These are phyloP conservation scores for Zaprionus nigranus DNA, from an alignment of 1,140 invertebrate species.

Conservation along the genomic window DNA sequence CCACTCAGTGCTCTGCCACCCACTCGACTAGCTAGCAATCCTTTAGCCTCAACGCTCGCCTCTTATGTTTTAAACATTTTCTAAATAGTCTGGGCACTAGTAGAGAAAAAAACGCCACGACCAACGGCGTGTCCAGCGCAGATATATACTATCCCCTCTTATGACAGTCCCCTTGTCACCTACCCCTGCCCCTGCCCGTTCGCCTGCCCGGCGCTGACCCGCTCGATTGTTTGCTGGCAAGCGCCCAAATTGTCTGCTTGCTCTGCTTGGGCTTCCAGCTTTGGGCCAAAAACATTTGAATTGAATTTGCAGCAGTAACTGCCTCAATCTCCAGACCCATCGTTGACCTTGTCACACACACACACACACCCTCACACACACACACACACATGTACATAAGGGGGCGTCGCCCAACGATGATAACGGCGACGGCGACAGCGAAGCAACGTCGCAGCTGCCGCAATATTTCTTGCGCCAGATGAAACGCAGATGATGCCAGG, in stretches of 20 bases:
- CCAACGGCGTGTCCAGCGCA: slow-evolving; percentile 72
- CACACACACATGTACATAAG: slow-evolving; percentile 1
- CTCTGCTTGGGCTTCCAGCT: slow-evolving; percentile 37
- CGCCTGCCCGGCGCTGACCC: slow-evolving; percentile 3
- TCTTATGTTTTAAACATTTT: slow-evolving; percentile 78
- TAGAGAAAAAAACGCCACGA: slow-evolving; percentile 36
- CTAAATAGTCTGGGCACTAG: slow-evolving; percentile 12
- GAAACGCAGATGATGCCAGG: slow-evolving; percentile 76
- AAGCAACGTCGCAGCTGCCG: slow-evolving; percentile 68
- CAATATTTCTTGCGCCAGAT: slow-evolving; percentile 82
- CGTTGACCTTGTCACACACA: slow-evolving; percentile 74
- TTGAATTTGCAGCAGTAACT: slow-evolving; percentile 71
- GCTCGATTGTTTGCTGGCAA: slow-evolving; percentile 61
- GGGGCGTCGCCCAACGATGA: slow-evolving; percentile 53
- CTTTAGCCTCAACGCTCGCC: slow-evolving; percentile 39
- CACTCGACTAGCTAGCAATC: slow-evolving; percentile 44
- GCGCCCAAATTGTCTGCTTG: slow-evolving; percentile 64
- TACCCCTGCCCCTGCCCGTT: background rate
- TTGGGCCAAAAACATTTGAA: slow-evolving; percentile 70
- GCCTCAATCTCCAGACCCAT: slow-evolving; percentile 63
- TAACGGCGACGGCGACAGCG: slow-evolving; percentile 33
- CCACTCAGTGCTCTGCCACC: background rate
- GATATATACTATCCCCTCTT: slow-evolving; percentile 20
- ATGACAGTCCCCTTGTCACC: background rate
- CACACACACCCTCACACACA: background rate